phyloP scores from a whole-genome alignment of 2,797 vertebrate species.

The Darevskia mixta region DNA sequence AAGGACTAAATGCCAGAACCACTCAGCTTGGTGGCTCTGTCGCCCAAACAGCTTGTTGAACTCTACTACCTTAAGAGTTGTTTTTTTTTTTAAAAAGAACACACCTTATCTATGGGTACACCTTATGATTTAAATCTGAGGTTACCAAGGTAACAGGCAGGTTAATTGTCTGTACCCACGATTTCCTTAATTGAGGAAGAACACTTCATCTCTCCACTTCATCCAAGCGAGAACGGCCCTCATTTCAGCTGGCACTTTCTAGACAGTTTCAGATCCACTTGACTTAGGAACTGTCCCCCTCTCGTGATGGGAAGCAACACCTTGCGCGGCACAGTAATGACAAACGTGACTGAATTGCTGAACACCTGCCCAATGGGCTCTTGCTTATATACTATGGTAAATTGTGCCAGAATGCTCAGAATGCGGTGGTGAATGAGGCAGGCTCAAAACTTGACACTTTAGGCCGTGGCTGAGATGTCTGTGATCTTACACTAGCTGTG shows the following conservation, averaged over 20 bases:
- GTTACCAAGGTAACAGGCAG: conserved; percentile 80
- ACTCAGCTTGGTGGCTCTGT: conserved; percentile 56
- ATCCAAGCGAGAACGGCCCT: conserved; percentile 67
- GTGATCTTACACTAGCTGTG: neutral
- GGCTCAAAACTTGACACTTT: conserved; percentile 42
- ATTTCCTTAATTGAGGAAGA: conserved; percentile 80
- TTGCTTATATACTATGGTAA: conserved; percentile 38
- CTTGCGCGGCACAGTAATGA: conserved; percentile 33
- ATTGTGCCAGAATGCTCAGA: conserved; percentile 45
- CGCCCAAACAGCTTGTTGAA: conserved; percentile 59
- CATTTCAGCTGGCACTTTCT: conserved; percentile 56
- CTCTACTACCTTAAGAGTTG: conserved; percentile 58
- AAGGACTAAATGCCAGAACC: conserved; percentile 59
- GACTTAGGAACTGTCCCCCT: conserved; percentile 67
- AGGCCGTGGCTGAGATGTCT: neutral
- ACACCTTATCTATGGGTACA: conserved; percentile 49
- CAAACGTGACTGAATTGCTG: conserved; percentile 58
- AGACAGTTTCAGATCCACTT: conserved; percentile 72
- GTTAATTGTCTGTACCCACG: conserved; percentile 76
- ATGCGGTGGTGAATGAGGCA: conserved; percentile 53
- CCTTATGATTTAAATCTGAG: conserved; percentile 68
- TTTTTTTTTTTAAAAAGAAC: conserved; percentile 48
- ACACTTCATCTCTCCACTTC: conserved; percentile 78
- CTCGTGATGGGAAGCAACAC: conserved; percentile 33
- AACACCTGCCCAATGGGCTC: conserved; percentile 49